These are phyloP conservation scores for Cathartes aura DNA, from an alignment of 2,113 vertebrate genomes.

Conservation along the genomic window DNA sequence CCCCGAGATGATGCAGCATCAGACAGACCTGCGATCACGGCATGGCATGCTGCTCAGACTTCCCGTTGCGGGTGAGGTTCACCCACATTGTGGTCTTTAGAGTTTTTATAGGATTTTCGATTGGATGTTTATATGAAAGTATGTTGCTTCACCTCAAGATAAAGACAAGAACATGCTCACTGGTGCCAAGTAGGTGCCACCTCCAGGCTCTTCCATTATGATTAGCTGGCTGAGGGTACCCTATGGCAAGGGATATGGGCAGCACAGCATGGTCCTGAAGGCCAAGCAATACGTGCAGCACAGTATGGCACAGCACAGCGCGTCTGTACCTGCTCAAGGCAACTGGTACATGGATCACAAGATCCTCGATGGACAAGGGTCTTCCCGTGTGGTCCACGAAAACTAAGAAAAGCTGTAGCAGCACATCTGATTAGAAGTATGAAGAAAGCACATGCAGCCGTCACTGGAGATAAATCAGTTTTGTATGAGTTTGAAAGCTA, in stretches of 20 bases:
- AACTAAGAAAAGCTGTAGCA: not conserved
- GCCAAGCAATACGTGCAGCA: not conserved
- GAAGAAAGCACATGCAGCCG: not conserved
- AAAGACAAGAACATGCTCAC: not conserved
- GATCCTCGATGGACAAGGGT: fast-evolving
- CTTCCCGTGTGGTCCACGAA: not conserved
- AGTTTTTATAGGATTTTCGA: not conserved
- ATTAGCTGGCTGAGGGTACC: not conserved
- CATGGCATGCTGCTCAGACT: not conserved
- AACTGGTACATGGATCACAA: fast-evolving
- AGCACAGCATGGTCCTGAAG: not conserved
- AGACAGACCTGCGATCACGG: not conserved
- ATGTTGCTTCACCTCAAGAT: not conserved
- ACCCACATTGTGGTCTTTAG: not conserved
- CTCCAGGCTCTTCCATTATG: not conserved
- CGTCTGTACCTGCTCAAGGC: fast-evolving
- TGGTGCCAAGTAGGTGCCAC: not conserved
- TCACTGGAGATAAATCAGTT: not conserved
- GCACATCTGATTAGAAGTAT: not conserved
- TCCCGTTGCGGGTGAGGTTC: fast-evolving
- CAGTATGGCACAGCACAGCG: not conserved
- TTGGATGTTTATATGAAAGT: not conserved
- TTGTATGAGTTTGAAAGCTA: not conserved
- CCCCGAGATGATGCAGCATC: fast-evolving
- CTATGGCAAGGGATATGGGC: not conserved